Percentiles rank a stretch among this genome's conserved stretches.
Evolutionary conservation across 2,888 invertebrate species (phyloP).

Genomic region (Dynastes maya): DNA sequence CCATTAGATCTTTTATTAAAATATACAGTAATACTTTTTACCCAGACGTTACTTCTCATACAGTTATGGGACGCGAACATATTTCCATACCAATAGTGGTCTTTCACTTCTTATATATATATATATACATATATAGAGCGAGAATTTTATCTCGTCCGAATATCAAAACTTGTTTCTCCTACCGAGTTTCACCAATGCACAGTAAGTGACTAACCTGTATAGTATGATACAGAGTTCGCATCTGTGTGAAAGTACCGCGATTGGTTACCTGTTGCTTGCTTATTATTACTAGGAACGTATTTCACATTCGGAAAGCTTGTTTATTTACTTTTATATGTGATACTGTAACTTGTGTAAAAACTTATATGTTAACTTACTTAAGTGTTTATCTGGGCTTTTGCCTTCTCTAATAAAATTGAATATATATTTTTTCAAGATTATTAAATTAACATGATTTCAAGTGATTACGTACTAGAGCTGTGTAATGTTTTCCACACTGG

Average conservation of each 20-base stretch:
- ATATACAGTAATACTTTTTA: conserved; percentile 16
- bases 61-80: conserved; percentile 53
- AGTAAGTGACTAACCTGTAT: conserved; percentile 44
- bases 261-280: conserved; percentile 37
- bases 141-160: conserved; percentile 40
- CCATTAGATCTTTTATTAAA: background rate
- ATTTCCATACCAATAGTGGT: conserved; percentile 15
- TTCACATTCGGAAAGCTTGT: conserved; percentile 11
- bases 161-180: conserved; percentile 53
- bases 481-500: conserved; percentile 92
- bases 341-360: background rate
- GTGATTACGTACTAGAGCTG: conserved; percentile 90
- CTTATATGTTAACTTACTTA: background rate
- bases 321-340: conserved; percentile 21
- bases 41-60: conserved; percentile 47
- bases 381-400: background rate
- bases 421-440: too few species aligned
- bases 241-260: conserved; percentile 26
- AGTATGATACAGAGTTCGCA: conserved; percentile 40
- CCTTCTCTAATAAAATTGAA: too few species aligned
- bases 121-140: conserved; percentile 1
- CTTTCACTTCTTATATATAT: background rate
- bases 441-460: conserved; percentile 77
- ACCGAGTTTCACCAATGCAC: conserved; percentile 46
- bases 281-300: conserved; percentile 9